A percentile compares a stretch with the other conserved stretches of the same genome.
These are phyloP conservation scores for Zosterops japonicus DNA, from an alignment of 2,113 vertebrate species.

Conservation along the genomic window DNA sequence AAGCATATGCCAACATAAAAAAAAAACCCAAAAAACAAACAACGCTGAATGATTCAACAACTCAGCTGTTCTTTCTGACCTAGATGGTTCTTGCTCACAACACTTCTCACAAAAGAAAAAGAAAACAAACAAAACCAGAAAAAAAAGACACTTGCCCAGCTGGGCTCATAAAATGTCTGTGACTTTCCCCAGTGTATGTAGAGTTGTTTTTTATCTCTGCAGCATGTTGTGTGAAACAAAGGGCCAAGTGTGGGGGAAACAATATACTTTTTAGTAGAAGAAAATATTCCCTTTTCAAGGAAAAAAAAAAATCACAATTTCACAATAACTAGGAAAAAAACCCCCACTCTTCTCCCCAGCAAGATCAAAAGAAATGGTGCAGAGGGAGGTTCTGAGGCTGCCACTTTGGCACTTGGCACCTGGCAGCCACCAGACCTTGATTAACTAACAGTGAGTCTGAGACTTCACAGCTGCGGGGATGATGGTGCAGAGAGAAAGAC, in stretches of 20 bases:
- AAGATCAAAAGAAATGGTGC: neutral
- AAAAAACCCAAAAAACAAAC: too few species aligned
- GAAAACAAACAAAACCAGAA: neutral
- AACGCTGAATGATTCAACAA: neutral
- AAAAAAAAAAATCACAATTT: neutral
- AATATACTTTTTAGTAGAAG: neutral
- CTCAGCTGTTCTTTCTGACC: neutral
- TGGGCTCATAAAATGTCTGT: neutral
- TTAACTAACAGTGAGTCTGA: neutral
- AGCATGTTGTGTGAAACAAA: neutral
- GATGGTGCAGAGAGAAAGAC: neutral
- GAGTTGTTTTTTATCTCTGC: neutral
- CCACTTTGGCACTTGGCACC: neutral
- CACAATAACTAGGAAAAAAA: neutral
- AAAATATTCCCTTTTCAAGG: neutral
- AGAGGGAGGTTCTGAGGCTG: neutral
- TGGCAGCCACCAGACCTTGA: neutral
- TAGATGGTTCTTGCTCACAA: neutral
- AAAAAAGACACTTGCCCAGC: rapidly evolving
- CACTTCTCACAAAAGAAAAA: neutral
- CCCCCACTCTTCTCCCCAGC: neutral
- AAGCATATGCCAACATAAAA: neutral
- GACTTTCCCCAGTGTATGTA: neutral
- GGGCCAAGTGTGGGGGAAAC: neutral
- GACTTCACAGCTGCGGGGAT: neutral